Evolutionary conservation across 2,888 invertebrate species (phyloP).

Genomic region (Tricholauxania praeusta): DNA sequence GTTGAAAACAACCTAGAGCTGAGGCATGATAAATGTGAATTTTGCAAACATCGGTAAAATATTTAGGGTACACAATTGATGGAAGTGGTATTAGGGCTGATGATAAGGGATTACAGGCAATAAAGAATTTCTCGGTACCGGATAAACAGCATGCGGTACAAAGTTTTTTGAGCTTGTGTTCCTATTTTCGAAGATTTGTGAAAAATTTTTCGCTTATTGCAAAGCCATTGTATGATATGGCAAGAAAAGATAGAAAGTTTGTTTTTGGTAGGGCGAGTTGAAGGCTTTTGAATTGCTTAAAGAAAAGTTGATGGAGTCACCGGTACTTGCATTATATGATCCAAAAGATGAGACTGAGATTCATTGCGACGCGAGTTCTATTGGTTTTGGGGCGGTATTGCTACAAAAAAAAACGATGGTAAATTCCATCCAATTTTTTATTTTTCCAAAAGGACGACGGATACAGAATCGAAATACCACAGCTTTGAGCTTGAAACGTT

Average conservation of each 20-base stretch:
- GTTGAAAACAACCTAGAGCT: not conserved
- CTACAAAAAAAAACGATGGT: constrained; percentile 52
- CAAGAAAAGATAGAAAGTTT: constrained; percentile 40
- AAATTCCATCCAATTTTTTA: not conserved
- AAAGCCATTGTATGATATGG: constrained; percentile 39
- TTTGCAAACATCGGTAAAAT: constrained; percentile 45
- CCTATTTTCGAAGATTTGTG: constrained; percentile 43
- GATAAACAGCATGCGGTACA: constrained; percentile 31
- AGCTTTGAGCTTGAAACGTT: constrained; percentile 55
- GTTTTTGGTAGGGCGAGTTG: constrained; percentile 38
- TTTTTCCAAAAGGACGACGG: not conserved
- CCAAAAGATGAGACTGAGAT: constrained; percentile 52
- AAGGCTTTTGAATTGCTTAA: constrained; percentile 40
- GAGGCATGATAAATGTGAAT: constrained; percentile 10
- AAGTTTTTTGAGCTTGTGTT: constrained; percentile 37
- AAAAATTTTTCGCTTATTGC: constrained; percentile 40
- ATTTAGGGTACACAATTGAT: constrained; percentile 46
- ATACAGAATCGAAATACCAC: not conserved
- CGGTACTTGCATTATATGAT: no score
- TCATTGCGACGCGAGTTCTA: constrained; percentile 58
- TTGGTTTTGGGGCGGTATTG: constrained; percentile 56
- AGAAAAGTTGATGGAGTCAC: no score
- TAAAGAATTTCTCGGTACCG: not conserved
- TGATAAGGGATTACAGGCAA: not conserved
- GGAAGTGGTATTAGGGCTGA: constrained; percentile 29